Base-by-base conservation (phyloP, 2,888 invertebrate genomes). In the Calephelis perditalis region DNA sequence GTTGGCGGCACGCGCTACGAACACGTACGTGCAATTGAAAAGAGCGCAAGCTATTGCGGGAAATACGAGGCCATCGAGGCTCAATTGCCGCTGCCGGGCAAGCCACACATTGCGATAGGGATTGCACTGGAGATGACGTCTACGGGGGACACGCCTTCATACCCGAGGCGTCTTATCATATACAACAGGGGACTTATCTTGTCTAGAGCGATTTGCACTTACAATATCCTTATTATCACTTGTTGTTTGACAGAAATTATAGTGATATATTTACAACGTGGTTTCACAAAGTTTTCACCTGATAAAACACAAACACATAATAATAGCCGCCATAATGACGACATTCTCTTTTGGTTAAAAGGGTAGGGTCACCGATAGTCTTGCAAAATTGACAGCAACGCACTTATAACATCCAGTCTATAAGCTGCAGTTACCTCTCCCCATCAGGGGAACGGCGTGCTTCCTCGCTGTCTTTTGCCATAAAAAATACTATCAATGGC, bases 21-120 rank as follows among this genome's bases (percentile, higher is more conserved):
- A 78, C 82, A 82, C 83, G 84, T 83, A 78, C 76, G 71, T 73
- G 76, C 83, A 80, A 87, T 88, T 86, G 88, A 88, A 88, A 85
- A 81, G 72, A 77, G 82, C 79, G 77, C 78, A 76, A 80, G 81
- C 83, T 86, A 84, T 85, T 77, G 82, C 80, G 74, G 78, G 71
- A 84, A 86, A 85, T 84, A 76, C 72, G 70, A 74, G 78, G 78
- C 78, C 77, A 81, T 82, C 78, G 79, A 75, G 73, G 68, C 74
- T 72, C 81, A 78, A 84, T 85, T 79, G 82, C 72, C 77, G 82
- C 83, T 85, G 81, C 79, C 80, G 81, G 82, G 80, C 78, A 77
- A 75, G 62, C 63, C 65, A 65, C 64, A 67, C 62, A 65, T 62
- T 59, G 63, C 62, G 64, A 66, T 56, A 61, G 47, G 56, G 62